Base-by-base conservation (phyloP, 2,888 invertebrate species). In the Agonopterix alstromeriana region DNA sequence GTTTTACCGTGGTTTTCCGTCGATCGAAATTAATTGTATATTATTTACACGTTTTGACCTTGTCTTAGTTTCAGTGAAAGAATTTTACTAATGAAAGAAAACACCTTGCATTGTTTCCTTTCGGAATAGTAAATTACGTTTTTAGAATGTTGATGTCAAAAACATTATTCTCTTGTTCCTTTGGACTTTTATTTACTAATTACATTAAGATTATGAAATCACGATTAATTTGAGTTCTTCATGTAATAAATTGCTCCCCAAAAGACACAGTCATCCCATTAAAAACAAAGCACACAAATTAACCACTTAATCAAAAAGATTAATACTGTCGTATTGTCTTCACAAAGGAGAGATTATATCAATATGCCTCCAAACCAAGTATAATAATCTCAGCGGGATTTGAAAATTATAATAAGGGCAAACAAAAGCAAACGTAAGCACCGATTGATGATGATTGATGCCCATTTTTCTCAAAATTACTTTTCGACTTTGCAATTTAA, bases 271-370 rank as follows among this genome's bases (percentile, higher is more conserved):
- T 47, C 10, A 9, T 35, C n/a, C 11, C 41, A 9, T 54, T 57
- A 53, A 59, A 60, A 56, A 60, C 63, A 65, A 57, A 52, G 52
- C 42, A 48, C 53, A 57, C 54, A 54, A 63, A 70, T 65, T 65
- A 65, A 60, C 56, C 54, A 58, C 58, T 58, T 61, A 63, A 69
- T 71, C 68, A 63, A 68, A 61, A 65, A 55, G 48, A 58, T 55
- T 53, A 57, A 54, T 63, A 62, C 56, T 62, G 62, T 60, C 57
- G 57, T 60, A 67, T 70, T 70, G 65, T 67, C 52, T 60, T 63
- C 59, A 61, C 64, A 63, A 61, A 65, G 60, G 63, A 61, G 59
- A 67, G 64, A 69, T 72, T 67, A 63, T 65, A 72, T 66, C 67
- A 66, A 65, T 69, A 63, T 61, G 65, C 60, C 58, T 63, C 60